Evolutionary conservation across 1,140 invertebrate genomes (phyloP).

Genomic region (Conus betulinus): DNA sequence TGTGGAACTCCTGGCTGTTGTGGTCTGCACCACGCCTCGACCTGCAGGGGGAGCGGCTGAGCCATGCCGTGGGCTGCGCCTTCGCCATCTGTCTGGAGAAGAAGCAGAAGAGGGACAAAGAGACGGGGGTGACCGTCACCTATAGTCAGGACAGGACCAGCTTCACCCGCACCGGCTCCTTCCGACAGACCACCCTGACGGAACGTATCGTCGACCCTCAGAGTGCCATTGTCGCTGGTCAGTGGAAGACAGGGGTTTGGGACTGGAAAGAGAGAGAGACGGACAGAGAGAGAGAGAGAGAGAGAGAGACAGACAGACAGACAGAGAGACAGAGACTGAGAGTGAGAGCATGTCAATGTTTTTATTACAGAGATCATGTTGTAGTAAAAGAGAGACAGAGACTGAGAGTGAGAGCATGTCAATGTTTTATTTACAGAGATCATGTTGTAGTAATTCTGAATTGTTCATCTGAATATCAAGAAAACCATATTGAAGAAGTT

Average conservation of each 20-base stretch:
- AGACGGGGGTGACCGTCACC: constrained; percentile 90
- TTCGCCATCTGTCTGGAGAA: constrained; percentile 98
- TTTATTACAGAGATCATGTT: too few relatives aligned
- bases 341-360: too few relatives aligned
- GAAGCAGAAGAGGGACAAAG: constrained; percentile 98
- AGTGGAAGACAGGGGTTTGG: constrained; percentile 1
- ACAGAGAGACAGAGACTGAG: too few relatives aligned
- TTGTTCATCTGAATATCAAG: too few relatives aligned
- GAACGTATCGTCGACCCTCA: constrained; percentile 84
- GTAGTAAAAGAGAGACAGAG: too few relatives aligned
- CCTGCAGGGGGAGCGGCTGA: constrained; percentile 92
- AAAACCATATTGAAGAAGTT: too few relatives aligned
- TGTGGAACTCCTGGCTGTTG: neutral
- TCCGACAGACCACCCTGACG: constrained; percentile 86
- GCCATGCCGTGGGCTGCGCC: constrained; percentile 99
- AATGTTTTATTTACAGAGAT: neutral
- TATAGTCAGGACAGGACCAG: constrained; percentile 96
- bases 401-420: neutral
- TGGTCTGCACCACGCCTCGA: neutral
- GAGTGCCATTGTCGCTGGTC: constrained; percentile 76
- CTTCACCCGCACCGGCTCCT: constrained; percentile 94
- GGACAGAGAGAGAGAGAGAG: neutral
- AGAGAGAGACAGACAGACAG: neutral
- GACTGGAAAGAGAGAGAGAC: neutral
- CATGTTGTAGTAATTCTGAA: too few relatives aligned